These are phyloP conservation scores for Augochlorella aurata DNA, from an alignment of 2,888 invertebrate genomes.

Conservation along the genomic window DNA sequence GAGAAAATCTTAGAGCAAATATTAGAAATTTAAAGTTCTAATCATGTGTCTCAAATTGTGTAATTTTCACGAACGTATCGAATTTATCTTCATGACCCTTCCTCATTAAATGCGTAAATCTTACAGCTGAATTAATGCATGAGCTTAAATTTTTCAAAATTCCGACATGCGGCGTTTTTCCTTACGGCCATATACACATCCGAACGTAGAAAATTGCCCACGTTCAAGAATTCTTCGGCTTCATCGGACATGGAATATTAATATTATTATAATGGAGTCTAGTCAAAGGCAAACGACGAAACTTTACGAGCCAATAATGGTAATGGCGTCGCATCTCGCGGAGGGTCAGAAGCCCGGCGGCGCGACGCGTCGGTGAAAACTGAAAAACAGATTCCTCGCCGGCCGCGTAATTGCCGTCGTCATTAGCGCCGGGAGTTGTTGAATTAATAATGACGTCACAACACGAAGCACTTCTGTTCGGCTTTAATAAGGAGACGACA, in stretches of 20 bases:
- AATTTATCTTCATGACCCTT: too few relatives aligned
- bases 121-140: too few relatives aligned
- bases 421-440: conserved; percentile 54
- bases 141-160: too few relatives aligned
- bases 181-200: too few relatives aligned
- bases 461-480: conserved; percentile 53
- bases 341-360: background rate
- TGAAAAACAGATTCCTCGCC: conserved; percentile 26
- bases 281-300: background rate
- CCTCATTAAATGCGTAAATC: too few relatives aligned
- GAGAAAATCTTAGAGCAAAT: too few relatives aligned
- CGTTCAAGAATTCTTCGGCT: background rate
- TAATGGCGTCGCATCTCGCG: background rate
- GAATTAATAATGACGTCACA: conserved; percentile 65
- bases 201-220: too few relatives aligned
- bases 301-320: background rate
- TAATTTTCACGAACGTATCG: too few relatives aligned
- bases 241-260: background rate
- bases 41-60: too few relatives aligned
- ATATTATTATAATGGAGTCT: background rate
- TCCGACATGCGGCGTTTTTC: too few relatives aligned
- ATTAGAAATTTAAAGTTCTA: too few relatives aligned
- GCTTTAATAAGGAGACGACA: conserved; percentile 78
- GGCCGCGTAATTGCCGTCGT: conserved; percentile 52
- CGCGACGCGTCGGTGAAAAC: background rate